These are phyloP conservation scores for Mimumesa dahlbomi DNA, from an alignment of 2,888 invertebrate genomes.

Conservation along the genomic window DNA sequence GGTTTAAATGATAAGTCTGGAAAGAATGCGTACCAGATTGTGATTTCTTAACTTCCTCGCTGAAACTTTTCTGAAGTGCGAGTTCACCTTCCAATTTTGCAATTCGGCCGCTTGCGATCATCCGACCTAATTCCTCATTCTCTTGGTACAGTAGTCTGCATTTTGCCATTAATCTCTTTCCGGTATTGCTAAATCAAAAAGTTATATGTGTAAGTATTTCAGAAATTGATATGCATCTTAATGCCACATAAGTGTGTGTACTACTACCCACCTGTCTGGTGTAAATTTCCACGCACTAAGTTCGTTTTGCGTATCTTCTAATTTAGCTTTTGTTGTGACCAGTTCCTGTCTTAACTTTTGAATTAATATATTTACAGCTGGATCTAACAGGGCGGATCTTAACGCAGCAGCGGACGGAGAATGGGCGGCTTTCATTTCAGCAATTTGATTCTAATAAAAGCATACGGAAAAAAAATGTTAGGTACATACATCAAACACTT, in stretches of 20 bases:
- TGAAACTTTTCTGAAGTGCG: constrained; percentile 96
- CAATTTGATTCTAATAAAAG: constrained; percentile 90
- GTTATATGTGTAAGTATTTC: constrained; percentile 12
- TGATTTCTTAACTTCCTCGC: constrained; percentile 97
- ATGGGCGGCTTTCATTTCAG: constrained; percentile 94
- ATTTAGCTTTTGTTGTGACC: constrained; percentile 91
- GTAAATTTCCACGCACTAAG: constrained; percentile 99
- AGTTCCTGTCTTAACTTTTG: constrained; percentile 95
- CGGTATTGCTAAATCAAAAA: constrained; percentile 88
- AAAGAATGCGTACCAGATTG: constrained; percentile 87
- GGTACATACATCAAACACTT: not conserved
- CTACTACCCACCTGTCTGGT: constrained; percentile 88
- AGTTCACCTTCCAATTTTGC: constrained; percentile 98
- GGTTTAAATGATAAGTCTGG: no score
- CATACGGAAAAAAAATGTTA: constrained; percentile 19
- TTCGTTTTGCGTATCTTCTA: constrained; percentile 98
- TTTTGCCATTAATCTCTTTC: constrained; percentile 98
- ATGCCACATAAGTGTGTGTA: no score
- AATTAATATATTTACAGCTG: constrained; percentile 96
- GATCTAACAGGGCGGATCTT: constrained; percentile 93
- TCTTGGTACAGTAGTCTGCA: constrained; percentile 97
- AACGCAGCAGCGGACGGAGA: constrained; percentile 89
- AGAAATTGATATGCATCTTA: constrained; percentile 2
- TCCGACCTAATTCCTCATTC: constrained; percentile 97
- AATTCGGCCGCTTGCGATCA: constrained; percentile 96